Percentiles rank a stretch among this genome's conserved stretches.
Conservation (phyloP, 2,113 vertebrate species). For the Ceyx margarethae region DNA sequence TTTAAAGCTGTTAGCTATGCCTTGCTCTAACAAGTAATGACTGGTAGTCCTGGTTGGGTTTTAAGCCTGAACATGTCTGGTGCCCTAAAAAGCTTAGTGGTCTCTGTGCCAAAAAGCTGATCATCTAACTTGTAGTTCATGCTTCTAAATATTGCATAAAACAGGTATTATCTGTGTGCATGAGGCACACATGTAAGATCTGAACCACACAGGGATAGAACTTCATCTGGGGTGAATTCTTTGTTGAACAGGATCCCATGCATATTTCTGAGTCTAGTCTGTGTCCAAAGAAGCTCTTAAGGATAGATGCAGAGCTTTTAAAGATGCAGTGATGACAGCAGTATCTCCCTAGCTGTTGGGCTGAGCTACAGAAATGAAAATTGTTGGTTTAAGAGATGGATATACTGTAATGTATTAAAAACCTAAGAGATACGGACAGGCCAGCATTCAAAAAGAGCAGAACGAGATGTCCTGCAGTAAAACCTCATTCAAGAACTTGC, state of each 20-base stretch:
- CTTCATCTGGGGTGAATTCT: not conserved
- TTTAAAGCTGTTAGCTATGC: conserved; percentile 24
- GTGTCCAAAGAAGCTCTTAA: not conserved
- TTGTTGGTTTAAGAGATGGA: not conserved
- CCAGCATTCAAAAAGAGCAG: not conserved
- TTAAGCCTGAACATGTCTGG: not conserved
- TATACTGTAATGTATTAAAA: conserved; percentile 22
- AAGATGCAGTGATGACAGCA: not conserved
- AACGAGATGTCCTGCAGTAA: conserved; percentile 25
- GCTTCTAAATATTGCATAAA: conserved; percentile 12
- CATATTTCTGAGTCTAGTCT: not conserved
- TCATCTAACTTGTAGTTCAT: not conserved
- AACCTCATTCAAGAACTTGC: conserved; percentile 52
- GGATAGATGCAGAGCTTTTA: not conserved
- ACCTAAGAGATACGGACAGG: conserved; percentile 16
- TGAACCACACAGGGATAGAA: not conserved
- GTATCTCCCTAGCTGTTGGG: not conserved
- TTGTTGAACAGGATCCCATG: not conserved
- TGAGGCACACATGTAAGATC: not conserved
- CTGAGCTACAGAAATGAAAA: conserved; percentile 5
- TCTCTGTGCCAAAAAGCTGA: not conserved
- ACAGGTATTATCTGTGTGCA: not conserved
- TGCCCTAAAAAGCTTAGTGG: not conserved
- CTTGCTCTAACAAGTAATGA: not conserved
- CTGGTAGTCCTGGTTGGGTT: not conserved